Base-by-base conservation (phyloP, 2,888 invertebrate genomes). In the Stomorhina lunata region DNA sequence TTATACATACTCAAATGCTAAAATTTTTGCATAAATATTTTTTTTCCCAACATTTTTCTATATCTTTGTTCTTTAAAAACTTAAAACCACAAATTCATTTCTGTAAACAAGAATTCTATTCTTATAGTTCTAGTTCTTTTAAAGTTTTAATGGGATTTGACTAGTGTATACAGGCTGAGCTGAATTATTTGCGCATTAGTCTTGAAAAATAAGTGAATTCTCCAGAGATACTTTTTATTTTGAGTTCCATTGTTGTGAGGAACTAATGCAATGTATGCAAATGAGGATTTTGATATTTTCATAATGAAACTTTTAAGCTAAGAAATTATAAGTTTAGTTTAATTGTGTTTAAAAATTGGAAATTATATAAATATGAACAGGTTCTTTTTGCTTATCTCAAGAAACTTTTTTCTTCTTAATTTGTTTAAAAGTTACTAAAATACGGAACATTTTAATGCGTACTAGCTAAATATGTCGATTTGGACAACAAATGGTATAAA, bases 181-280 rank as follows among this genome's bases (percentile, higher is more conserved):
- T 73, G 80, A 76, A 83, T 85, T 85, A 84, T 80, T 82, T 77
- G 59, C 83, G 68, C 83, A 73, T 81, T 80, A 80, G 34, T 65
- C 61, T 80, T 17, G 12, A 45, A 55, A 55, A 55, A 29, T 55
- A 50, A 80, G 61, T 80, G 79, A 59, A 68, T 78, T 37, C 66
- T 80, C 63, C 32, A 29, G 37, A 63, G 45, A n/a, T 20, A 2
- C 50, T 61, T 69, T 37, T 22, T 65, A 48, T 32, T 63, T 43
- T 12, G 3, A 15, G 15, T 50, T 29, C 27, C 10, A 22, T 32
- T 20, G 45, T 65, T 45, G 6, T 17, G 2, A 17, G n/a, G 12
- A 27, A 17, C 27, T 2, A 15, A 12, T 10, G 37, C 2, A 72
- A 22, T 48, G 12, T 5, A 22, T 20, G 48, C 20, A 12, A 43